Evolutionary conservation across 1,140 invertebrate genomes (phyloP).

Genomic region (Drosophila ananassae): DNA sequence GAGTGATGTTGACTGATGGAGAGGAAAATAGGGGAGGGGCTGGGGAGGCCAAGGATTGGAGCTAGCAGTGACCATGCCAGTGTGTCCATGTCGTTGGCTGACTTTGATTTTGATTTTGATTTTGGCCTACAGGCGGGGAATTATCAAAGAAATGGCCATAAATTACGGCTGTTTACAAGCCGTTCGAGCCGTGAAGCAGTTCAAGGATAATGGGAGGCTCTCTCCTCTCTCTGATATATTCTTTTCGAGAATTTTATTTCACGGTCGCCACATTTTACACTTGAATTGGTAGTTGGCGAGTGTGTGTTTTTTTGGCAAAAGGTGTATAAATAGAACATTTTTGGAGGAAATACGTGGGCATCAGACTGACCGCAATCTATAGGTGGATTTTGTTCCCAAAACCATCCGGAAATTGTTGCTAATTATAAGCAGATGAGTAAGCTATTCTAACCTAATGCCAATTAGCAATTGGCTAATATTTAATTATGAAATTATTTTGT

Average conservation of each 20-base stretch:
- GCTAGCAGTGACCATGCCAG: slow-evolving; percentile 26
- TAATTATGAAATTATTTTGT: slow-evolving; percentile 79
- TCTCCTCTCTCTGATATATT: background rate
- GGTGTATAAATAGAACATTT: slow-evolving; percentile 26
- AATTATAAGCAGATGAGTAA: slow-evolving; percentile 4
- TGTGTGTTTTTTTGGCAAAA: background rate
- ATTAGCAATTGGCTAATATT: slow-evolving; percentile 58
- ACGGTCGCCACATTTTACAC: slow-evolving; percentile 24
- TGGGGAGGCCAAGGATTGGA: background rate
- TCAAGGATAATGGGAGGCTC: slow-evolving; percentile 62
- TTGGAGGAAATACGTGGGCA: slow-evolving; percentile 38
- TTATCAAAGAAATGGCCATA: slow-evolving; percentile 66
- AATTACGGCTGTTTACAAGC: slow-evolving; percentile 60
- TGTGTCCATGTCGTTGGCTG: slow-evolving; percentile 45
- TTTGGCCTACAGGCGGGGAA: slow-evolving; percentile 49
- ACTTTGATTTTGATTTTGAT: slow-evolving; percentile 59
- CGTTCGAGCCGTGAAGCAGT: slow-evolving; percentile 50
- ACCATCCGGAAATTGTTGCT: background rate
- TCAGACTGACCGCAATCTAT: background rate
- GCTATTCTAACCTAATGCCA: slow-evolving; percentile 9
- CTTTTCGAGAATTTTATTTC: slow-evolving; percentile 19
- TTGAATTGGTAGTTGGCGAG: slow-evolving; percentile 3
- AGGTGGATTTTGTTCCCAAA: no score
- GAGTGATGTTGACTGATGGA: slow-evolving; percentile 53
- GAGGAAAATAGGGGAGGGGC: slow-evolving; percentile 24